Conservation (phyloP, 2,113 vertebrate genomes). For the Grantiella picta region DNA sequence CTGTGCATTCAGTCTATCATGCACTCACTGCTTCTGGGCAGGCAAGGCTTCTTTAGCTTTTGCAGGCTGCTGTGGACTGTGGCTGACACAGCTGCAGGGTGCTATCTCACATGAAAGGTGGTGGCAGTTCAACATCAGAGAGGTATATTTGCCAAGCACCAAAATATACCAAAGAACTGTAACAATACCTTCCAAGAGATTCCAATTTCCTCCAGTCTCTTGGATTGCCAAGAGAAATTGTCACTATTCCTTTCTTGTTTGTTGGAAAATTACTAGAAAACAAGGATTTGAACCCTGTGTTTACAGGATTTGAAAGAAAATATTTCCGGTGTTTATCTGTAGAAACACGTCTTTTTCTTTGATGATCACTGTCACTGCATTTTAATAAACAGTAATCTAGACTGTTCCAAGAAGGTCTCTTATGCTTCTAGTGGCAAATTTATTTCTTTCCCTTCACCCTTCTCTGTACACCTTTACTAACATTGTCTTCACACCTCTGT, state of each 20-base stretch:
- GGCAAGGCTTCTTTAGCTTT: not conserved
- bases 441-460: not conserved
- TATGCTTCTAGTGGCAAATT: not conserved
- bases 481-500: fast-evolving
- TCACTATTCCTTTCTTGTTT: not conserved
- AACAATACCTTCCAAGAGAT: not conserved
- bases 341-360: not conserved
- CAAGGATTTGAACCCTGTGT: not conserved
- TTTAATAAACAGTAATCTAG: not conserved
- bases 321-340: not conserved
- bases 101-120: not conserved
- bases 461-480: not conserved
- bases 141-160: not conserved
- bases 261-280: not conserved
- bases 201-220: not conserved
- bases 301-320: not conserved
- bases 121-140: not conserved
- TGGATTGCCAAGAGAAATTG: fast-evolving
- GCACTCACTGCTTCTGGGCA: not conserved
- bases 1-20: fast-evolving
- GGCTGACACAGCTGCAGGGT: not conserved
- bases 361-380: not conserved
- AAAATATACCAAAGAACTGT: not conserved
- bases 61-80: not conserved
- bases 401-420: not conserved